Base-by-base conservation (phyloP, 2,797 vertebrate genomes). In the Anguilla obscura region DNA sequence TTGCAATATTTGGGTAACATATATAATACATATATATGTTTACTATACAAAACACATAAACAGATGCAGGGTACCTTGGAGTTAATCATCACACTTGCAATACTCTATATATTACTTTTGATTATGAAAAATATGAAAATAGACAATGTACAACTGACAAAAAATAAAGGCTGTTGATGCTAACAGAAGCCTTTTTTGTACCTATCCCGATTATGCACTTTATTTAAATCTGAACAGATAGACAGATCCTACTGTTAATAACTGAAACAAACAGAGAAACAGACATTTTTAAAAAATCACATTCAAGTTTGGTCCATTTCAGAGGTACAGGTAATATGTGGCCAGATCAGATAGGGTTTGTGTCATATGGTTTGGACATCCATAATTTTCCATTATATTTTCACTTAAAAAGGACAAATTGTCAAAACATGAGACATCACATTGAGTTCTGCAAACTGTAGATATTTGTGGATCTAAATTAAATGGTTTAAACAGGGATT, bases 101-200 rank as follows among this genome's bases (percentile, higher is more conserved):
- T 90, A 93, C 90, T 93, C 94, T 91, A 92, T 92, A 93, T 94
- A 95, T 93, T 93, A 94, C 90, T 90, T 94, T 92, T 91, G 91
- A 92, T 93, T 93, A 89, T 91, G 87, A 84, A 88, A 88, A 87
- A 69, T 88, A 85, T 91, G 91, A 94, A 94, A 92, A 93, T 92
- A 94, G 86, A 93, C 92, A 87, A 90, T 93, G 93, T 92, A 86
- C 90, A 82, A 85, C 88, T 80, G 89, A 93, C 92, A 91, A 93
- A 94, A 92, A 91, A 83, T 18, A 83, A 87, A 84, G 89, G 86
- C 86, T 30, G 84, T 85, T 86, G 69, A 88, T 45, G 40, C 24
- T 66, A 84, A 89, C 76, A 48, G 90, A 91, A 71, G 3, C 80
- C 45, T 71, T 5, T 86, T 36, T 48, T 18, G 63, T 27, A 40